phyloP scores from a whole-genome alignment of 2,113 vertebrate genomes.

The Megaceryle torquata region DNA sequence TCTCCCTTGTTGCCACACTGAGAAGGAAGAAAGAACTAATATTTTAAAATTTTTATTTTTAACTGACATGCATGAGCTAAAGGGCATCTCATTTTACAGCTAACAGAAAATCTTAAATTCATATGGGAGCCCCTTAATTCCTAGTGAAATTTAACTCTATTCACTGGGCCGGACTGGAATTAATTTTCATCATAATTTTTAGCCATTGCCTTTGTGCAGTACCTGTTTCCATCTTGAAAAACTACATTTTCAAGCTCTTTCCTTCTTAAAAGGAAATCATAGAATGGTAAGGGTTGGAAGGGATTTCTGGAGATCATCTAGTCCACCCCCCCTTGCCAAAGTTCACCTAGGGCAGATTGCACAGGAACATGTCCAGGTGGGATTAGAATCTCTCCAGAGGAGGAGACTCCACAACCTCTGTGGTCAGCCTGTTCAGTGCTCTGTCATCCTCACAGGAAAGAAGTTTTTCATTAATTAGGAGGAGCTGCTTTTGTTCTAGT shows the following conservation, averaged over 20 bases:
- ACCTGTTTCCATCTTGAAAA: neutral
- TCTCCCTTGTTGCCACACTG: neutral
- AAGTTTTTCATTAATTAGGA: neutral
- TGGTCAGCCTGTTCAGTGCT: neutral
- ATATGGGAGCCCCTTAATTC: neutral
- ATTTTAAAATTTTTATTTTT: neutral
- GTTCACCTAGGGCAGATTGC: neutral
- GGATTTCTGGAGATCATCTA: neutral
- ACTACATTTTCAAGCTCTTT: neutral
- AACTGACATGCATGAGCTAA: neutral
- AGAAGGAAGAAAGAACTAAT: neutral
- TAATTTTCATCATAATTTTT: neutral
- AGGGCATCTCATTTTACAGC: neutral
- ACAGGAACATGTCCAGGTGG: neutral
- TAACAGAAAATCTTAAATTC: neutral
- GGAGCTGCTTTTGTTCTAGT: neutral
- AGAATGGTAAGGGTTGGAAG: neutral
- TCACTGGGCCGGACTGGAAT: neutral
- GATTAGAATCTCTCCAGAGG: neutral
- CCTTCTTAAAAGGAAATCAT: neutral
- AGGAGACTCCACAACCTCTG: too few species aligned
- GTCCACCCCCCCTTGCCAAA: neutral
- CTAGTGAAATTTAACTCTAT: neutral
- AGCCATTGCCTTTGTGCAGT: neutral
- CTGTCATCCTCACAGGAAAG: neutral